Percentiles rank a stretch among this genome's conserved stretches.
phyloP scores from a whole-genome alignment of 2,888 invertebrate species.

The Cerastis leucographa region DNA sequence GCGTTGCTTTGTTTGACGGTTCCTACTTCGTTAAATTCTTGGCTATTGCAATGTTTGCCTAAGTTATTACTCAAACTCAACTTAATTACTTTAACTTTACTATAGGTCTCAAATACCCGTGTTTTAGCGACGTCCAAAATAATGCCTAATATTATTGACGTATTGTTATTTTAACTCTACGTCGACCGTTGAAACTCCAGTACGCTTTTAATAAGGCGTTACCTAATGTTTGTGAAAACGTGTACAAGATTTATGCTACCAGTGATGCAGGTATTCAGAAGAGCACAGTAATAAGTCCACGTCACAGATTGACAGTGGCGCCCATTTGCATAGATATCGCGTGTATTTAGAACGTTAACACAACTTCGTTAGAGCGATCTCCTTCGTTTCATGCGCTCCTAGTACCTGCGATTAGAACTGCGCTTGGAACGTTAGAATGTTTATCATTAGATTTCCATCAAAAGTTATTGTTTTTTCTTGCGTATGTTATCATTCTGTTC shows the following conservation, averaged over 20 bases:
- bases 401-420: constrained; percentile 62
- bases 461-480: neutral
- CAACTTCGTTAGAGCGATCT: constrained; percentile 57
- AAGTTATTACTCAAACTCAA: no score
- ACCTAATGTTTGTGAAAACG: neutral
- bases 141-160: neutral
- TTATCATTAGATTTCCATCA: constrained; percentile 25
- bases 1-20: no score
- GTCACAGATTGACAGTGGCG: constrained; percentile 52
- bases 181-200: neutral
- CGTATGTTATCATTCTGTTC: neutral
- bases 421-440: constrained; percentile 44
- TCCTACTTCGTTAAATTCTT: no score
- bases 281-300: constrained; percentile 41
- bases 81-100: no score
- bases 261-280: constrained; percentile 4
- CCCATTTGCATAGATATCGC: constrained; percentile 62
- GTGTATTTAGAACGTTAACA: constrained; percentile 63
- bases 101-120: no score
- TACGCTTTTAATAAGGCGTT: neutral
- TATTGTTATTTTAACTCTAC: neutral
- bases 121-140: neutral
- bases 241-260: constrained; percentile 24
- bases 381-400: constrained; percentile 53
- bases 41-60: no score